A percentile compares a stretch with the other conserved stretches of the same genome.
Evolutionary conservation across 2,888 invertebrate species (phyloP).

Genomic region (Euspilapteryx auroguttella): DNA sequence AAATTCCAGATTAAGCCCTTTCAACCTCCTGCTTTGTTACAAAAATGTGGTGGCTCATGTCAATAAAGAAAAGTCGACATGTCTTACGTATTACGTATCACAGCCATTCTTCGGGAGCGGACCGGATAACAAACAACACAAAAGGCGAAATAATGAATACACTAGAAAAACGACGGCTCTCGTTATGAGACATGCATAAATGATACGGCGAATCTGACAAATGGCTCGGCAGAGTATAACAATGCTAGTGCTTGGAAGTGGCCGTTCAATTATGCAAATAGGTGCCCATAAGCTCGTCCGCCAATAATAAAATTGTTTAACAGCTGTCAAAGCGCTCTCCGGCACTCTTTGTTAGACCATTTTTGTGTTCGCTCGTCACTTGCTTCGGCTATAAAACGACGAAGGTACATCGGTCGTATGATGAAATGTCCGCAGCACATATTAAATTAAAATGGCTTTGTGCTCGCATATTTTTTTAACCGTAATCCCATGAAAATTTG

Average conservation of each 20-base stretch:
- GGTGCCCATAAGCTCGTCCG: conserved; percentile 45
- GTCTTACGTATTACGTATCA: conserved; percentile 29
- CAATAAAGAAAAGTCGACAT: conserved; percentile 30
- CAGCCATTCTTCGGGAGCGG: conserved; percentile 30
- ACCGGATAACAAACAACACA: conserved; percentile 42
- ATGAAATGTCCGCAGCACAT: conserved; percentile 43
- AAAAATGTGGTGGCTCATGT: conserved; percentile 38
- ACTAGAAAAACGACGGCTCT: conserved; percentile 48
- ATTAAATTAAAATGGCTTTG: conserved; percentile 53
- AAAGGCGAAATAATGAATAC: conserved; percentile 53
- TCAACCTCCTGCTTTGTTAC: conserved; percentile 27
- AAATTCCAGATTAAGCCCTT: conserved; percentile 41
- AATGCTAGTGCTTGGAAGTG: conserved; percentile 57
- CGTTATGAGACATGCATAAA: conserved; percentile 58
- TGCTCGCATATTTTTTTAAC: conserved; percentile 56
- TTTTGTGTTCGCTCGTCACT: conserved; percentile 35
- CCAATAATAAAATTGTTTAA: conserved; percentile 60
- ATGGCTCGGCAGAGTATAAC: conserved; percentile 58
- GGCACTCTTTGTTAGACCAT: conserved; percentile 21
- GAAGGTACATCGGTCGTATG: conserved; percentile 40
- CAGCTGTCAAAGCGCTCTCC: conserved; percentile 41
- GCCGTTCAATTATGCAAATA: conserved; percentile 63
- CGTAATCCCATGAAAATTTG: conserved; percentile 57
- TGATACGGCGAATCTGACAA: conserved; percentile 59
- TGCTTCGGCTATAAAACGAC: conserved; percentile 46